Conservation (phyloP, 2,113 vertebrate species). For the Chauna torquata region DNA sequence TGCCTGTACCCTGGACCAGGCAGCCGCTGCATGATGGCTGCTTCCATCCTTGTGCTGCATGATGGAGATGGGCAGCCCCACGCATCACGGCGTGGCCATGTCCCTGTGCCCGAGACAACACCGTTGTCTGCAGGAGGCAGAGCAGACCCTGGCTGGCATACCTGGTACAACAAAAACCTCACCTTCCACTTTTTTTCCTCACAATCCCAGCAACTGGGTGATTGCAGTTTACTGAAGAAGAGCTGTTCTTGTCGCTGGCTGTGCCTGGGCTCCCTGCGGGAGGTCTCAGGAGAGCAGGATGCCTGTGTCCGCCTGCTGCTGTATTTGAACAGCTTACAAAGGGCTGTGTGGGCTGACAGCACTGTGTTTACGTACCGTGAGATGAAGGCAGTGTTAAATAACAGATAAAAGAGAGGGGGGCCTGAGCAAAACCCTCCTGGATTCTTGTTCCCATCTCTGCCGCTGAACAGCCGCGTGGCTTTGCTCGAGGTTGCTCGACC, state of each 20-base stretch:
- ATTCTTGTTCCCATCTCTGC: neutral
- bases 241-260: neutral
- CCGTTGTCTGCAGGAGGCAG: neutral
- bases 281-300: neutral
- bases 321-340: conserved; percentile 40
- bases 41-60: fast-evolving
- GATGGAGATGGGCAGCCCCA: neutral
- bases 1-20: neutral
- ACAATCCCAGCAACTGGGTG: fast-evolving
- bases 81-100: neutral
- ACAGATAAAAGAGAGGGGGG: neutral
- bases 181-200: neutral
- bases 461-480: fast-evolving
- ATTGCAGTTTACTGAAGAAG: neutral
- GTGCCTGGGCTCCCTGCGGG: neutral
- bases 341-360: neutral
- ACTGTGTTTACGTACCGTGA: neutral
- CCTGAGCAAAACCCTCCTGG: neutral
- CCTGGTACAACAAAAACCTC: neutral
- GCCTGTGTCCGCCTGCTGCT: neutral
- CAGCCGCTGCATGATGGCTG: neutral
- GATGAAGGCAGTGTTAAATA: neutral
- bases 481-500: neutral
- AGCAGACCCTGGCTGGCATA: neutral
- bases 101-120: neutral